Evolutionary conservation across 2,113 vertebrate species (phyloP).

Genomic region (Cheirogaleus medius): DNA sequence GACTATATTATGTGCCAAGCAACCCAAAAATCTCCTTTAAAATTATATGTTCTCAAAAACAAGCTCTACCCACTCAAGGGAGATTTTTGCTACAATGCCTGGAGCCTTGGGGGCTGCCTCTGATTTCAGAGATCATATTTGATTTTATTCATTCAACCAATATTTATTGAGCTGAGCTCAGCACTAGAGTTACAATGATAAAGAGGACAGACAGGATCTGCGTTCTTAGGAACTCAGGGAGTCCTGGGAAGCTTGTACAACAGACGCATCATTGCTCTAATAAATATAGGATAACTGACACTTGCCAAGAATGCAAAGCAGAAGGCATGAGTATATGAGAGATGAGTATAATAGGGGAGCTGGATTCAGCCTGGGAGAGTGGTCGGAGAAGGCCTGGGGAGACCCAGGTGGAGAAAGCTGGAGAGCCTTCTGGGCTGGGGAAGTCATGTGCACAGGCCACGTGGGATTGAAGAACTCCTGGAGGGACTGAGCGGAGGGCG

Average conservation of each 20-base stretch:
- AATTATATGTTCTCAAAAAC: not conserved
- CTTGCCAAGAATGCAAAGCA: not conserved
- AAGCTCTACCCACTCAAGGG: not conserved
- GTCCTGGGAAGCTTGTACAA: not conserved
- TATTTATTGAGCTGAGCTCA: conserved; percentile 51
- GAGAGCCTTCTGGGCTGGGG: not conserved
- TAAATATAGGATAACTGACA: not conserved
- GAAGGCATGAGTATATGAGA: not conserved
- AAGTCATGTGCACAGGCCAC: rapidly evolving
- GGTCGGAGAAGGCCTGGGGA: not conserved
- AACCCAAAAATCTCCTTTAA: not conserved
- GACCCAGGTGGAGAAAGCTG: not conserved
- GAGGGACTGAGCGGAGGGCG: not conserved
- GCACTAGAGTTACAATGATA: not conserved
- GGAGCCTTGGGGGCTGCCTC: not conserved
- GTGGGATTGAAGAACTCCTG: not conserved
- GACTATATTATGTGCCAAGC: not conserved
- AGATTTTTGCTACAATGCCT: not conserved
- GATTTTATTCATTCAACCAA: conserved; percentile 36
- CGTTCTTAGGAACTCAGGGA: not conserved
- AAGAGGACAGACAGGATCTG: not conserved
- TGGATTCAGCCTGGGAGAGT: not conserved
- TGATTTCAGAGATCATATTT: conserved; percentile 12
- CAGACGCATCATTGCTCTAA: not conserved
- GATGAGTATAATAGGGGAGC: not conserved